Conservation (phyloP, 2,888 invertebrate species). For the Lepidocyrtinus sp. region DNA sequence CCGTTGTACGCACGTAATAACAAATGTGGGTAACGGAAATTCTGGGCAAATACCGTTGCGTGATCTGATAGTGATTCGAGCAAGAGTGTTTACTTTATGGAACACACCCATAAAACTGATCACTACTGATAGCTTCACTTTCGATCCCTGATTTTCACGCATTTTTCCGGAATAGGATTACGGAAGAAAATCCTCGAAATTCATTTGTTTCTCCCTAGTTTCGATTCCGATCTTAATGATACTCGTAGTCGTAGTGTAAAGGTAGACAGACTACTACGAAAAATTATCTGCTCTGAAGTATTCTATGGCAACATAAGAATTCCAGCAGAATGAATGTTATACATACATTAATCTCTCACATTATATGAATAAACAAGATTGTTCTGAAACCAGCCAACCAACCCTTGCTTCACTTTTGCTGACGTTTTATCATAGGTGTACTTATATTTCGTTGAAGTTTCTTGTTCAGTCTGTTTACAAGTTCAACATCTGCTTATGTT, state of each 20-base stretch:
- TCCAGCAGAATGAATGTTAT: neutral
- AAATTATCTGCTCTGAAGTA: neutral
- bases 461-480: no score
- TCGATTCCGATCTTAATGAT: no score
- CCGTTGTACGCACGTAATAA: neutral
- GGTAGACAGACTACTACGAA: neutral
- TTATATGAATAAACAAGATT: slow-evolving; percentile 14
- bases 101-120: neutral
- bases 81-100: neutral
- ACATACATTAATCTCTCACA: slow-evolving; percentile 3
- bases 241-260: no score
- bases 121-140: neutral
- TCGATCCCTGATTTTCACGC: neutral
- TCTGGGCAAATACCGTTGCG: neutral
- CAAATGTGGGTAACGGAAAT: slow-evolving; percentile 7
- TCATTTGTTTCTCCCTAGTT: neutral
- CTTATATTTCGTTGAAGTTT: no score
- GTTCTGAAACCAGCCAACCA: neutral
- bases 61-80: neutral
- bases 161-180: neutral
- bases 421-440: no score
- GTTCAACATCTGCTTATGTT: no score
- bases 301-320: neutral
- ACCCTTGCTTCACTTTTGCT: neutral
- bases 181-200: neutral